Evolutionary conservation across 2,113 vertebrate species (phyloP).

Genomic region (Carassius auratus): DNA sequence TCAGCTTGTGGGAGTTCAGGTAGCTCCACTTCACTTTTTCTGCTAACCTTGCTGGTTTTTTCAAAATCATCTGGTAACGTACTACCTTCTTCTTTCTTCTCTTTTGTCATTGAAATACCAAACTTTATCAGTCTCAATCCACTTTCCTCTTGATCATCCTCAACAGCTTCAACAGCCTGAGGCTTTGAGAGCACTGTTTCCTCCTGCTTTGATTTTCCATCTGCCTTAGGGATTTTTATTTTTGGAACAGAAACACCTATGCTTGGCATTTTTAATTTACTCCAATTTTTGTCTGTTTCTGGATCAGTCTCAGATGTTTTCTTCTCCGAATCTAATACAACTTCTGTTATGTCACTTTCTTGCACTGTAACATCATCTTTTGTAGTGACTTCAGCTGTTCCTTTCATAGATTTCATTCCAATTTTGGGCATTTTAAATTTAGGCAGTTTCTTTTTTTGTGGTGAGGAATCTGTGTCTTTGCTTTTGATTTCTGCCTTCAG

Average conservation of each 20-base stretch:
- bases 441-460: slow-evolving; percentile 43
- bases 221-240: slow-evolving; percentile 32
- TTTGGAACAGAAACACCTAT: slow-evolving; percentile 43
- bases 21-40: slow-evolving; percentile 31
- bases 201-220: slow-evolving; percentile 20
- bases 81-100: slow-evolving; percentile 11
- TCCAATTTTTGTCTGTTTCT: slow-evolving; percentile 4
- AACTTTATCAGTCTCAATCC: slow-evolving; percentile 47
- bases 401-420: slow-evolving; percentile 18
- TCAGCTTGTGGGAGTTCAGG: slow-evolving; percentile 26
- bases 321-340: slow-evolving; percentile 33
- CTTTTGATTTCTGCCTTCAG: slow-evolving; percentile 14
- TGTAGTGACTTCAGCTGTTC: background rate
- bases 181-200: slow-evolving; percentile 15
- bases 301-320: slow-evolving; percentile 39
- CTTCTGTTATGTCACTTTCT: slow-evolving; percentile 36
- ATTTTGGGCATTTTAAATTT: slow-evolving; percentile 44
- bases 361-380: slow-evolving; percentile 44
- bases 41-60: slow-evolving; percentile 52
- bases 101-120: slow-evolving; percentile 45
- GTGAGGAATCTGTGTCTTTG: slow-evolving; percentile 35
- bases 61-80: slow-evolving; percentile 51
- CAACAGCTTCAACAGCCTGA: slow-evolving; percentile 17
- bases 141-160: slow-evolving; percentile 45
- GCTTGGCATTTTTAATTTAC: slow-evolving; percentile 30